Evolutionary conservation across 2,113 vertebrate genomes (phyloP).

Genomic region (Cettia cetti): DNA sequence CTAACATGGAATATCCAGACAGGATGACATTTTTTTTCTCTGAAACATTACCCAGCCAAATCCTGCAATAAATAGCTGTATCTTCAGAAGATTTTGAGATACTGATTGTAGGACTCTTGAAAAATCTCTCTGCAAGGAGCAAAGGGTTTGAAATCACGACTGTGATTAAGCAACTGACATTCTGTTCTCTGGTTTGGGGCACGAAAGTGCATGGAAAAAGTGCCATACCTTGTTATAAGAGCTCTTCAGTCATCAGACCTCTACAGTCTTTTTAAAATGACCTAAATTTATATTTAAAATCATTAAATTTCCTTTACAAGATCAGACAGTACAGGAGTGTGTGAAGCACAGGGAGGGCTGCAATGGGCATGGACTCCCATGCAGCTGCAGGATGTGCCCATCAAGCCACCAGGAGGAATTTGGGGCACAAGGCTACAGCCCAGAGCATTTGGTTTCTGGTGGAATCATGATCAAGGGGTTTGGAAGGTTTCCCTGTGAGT

Average conservation of each 20-base stretch:
- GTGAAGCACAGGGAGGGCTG: neutral
- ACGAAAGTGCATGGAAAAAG: neutral
- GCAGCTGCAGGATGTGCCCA: neutral
- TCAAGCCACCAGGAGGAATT: neutral
- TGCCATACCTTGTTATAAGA: neutral
- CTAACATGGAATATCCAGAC: constrained; percentile 27
- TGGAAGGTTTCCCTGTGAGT: neutral
- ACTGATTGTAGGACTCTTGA: constrained; percentile 54
- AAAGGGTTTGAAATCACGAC: constrained; percentile 24
- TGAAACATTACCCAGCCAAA: constrained; percentile 39
- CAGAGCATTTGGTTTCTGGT: neutral
- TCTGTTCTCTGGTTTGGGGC: neutral
- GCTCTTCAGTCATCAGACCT: constrained; percentile 2
- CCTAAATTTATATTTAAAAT: neutral
- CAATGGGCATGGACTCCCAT: fast-evolving
- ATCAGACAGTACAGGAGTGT: neutral
- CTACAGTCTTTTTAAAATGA: neutral
- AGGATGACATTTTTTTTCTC: constrained; percentile 23
- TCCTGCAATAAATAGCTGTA: constrained; percentile 32
- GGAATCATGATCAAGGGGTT: neutral
- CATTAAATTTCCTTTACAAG: neutral
- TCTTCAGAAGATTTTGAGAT: constrained; percentile 26
- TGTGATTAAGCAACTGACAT: neutral
- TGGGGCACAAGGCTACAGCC: neutral
- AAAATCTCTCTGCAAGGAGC: constrained; percentile 36